Evolutionary conservation across 2,113 vertebrate genomes (phyloP).

Genomic region (Amia ocellicauda): DNA sequence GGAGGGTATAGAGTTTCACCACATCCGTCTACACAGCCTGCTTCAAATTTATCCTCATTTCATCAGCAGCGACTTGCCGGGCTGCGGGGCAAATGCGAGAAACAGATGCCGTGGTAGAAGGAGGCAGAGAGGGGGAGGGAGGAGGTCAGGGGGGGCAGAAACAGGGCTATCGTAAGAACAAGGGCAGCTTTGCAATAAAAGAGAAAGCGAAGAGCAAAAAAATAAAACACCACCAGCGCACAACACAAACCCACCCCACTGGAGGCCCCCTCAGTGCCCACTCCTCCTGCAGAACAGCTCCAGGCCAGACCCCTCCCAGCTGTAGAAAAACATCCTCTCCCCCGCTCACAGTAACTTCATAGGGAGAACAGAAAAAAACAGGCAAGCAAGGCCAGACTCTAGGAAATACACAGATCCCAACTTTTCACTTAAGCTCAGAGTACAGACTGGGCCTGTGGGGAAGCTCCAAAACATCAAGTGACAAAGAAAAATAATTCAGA

Average conservation of each 20-base stretch:
- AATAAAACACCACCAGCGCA: conserved; percentile 49
- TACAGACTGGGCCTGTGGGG: too few relatives aligned
- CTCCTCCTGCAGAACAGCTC: conserved; percentile 48
- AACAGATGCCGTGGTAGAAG: conserved; percentile 51
- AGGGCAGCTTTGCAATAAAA: conserved; percentile 19
- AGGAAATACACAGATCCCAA: neutral
- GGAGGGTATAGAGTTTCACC: conserved; percentile 44
- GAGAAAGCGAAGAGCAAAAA: conserved; percentile 32
- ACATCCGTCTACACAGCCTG: conserved; percentile 44
- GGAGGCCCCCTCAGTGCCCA: conserved; percentile 35
- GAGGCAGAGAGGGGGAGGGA: conserved; percentile 18
- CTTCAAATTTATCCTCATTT: conserved; percentile 52
- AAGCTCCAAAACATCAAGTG: too few relatives aligned
- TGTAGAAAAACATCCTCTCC: conserved; percentile 56
- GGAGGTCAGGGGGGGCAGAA: conserved; percentile 11
- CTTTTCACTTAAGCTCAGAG: too few relatives aligned
- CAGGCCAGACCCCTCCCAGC: conserved; percentile 52
- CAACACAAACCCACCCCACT: conserved; percentile 55
- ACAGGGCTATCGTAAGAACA: conserved; percentile 15
- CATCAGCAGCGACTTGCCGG: conserved; percentile 43
- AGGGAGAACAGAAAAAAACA: conserved; percentile 45
- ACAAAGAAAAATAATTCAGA: too few relatives aligned
- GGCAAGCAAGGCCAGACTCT: conserved; percentile 58
- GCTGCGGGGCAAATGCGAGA: conserved; percentile 50
- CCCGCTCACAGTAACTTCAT: conserved; percentile 35